A percentile compares a stretch with the other conserved stretches of the same genome.
Conservation (phyloP, 1,140 invertebrate genomes). For the Geopemphigus sp. region DNA sequence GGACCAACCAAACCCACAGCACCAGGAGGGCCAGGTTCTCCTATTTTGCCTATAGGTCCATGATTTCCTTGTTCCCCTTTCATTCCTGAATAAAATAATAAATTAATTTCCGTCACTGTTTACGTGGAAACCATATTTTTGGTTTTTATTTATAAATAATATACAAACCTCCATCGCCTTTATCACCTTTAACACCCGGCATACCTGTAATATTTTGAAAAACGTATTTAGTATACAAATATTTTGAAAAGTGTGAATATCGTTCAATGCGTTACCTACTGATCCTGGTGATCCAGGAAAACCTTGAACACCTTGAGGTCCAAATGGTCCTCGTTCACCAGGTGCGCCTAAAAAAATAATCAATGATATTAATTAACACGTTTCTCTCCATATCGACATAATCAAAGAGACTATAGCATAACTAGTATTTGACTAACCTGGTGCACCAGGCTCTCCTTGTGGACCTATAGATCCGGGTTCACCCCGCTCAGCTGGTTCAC, state of each 20-base stretch:
- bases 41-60: slow-evolving; percentile 62
- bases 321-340: slow-evolving; percentile 66
- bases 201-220: slow-evolving; percentile 51
- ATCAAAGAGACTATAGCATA: not conserved
- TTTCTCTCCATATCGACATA: not conserved
- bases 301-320: slow-evolving; percentile 68
- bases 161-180: slow-evolving; percentile 60
- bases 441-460: slow-evolving; percentile 46
- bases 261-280: slow-evolving; percentile 13
- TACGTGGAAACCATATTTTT: not conserved
- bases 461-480: slow-evolving; percentile 44
- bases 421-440: slow-evolving; percentile 21
- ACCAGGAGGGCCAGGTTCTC: slow-evolving; percentile 66
- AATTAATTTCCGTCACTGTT: slow-evolving; percentile 54
- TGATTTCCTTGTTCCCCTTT: slow-evolving; percentile 73
- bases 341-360: slow-evolving; percentile 53
- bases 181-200: slow-evolving; percentile 71
- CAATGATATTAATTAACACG: not conserved
- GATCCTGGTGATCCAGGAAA: slow-evolving; percentile 64
- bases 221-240: not conserved
- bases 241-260: not conserved
- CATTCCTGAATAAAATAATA: slow-evolving; percentile 56
- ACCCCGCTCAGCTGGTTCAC: slow-evolving; percentile 50
- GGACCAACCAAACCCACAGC: slow-evolving; percentile 64
- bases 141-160: not conserved